phyloP scores from a whole-genome alignment of 2,888 invertebrate genomes.

The Plagiodera versicolora region DNA sequence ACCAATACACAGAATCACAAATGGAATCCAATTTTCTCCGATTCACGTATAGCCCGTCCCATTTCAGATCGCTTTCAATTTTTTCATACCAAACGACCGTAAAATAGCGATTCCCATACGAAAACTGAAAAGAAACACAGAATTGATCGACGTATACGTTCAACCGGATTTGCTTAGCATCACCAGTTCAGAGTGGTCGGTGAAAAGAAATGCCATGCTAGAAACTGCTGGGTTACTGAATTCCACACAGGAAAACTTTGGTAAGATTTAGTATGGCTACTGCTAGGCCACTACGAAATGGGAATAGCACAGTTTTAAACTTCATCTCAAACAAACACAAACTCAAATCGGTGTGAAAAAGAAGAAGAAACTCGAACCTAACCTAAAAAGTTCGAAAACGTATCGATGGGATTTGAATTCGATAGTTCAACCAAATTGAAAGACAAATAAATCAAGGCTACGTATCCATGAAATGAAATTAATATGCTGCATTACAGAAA shows the following conservation, averaged over 20 bases:
- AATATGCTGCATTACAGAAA: no score
- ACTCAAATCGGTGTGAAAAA: no score
- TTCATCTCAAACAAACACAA: no score
- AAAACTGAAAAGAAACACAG: conserved; percentile 38
- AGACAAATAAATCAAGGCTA: no score
- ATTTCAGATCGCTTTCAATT: conserved; percentile 20
- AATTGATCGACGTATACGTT: conserved; percentile 43
- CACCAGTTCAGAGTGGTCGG: conserved; percentile 47
- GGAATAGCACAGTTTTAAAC: no score
- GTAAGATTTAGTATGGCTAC: no score
- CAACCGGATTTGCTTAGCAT: conserved; percentile 52
- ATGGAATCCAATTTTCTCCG: conserved; percentile 1
- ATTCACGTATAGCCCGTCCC: conserved; percentile 9
- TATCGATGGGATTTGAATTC: no score
- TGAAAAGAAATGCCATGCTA: conserved; percentile 4
- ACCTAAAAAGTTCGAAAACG: no score
- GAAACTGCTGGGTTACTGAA: background rate
- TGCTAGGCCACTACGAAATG: no score
- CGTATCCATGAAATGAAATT: no score
- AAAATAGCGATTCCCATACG: conserved; percentile 29
- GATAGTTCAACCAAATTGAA: no score
- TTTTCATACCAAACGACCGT: conserved; percentile 24
- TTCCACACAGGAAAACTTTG: background rate
- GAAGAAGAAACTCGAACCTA: no score
- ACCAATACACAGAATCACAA: background rate